Evolutionary conservation across 2,113 vertebrate species (phyloP).

Genomic region (Scopus umbretta): DNA sequence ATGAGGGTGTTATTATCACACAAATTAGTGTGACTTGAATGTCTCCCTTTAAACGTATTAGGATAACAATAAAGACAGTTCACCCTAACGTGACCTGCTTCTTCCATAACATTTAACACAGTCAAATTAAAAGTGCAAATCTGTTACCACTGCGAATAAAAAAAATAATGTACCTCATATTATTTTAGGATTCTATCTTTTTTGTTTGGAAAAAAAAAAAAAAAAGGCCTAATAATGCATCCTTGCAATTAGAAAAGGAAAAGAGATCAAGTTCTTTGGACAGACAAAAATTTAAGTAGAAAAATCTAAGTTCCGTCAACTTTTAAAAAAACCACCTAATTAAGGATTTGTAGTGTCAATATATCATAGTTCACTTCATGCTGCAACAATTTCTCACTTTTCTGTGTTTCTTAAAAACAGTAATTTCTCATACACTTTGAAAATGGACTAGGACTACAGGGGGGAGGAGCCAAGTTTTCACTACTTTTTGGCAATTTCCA

Average conservation of each 20-base stretch:
- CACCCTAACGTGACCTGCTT: conserved; percentile 22
- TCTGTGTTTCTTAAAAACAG: not conserved
- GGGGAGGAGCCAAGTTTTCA: not conserved
- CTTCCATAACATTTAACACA: conserved; percentile 62
- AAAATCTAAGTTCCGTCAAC: not conserved
- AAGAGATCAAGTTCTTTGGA: not conserved
- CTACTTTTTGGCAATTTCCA: not conserved
- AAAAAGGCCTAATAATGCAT: not conserved
- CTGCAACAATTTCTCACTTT: not conserved
- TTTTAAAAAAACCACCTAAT: conserved; percentile 11
- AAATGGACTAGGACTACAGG: not conserved
- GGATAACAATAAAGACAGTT: conserved; percentile 57
- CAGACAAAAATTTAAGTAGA: conserved; percentile 16
- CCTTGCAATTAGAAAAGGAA: not conserved
- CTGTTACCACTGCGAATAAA: conserved; percentile 39
- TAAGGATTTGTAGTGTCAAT: not conserved
- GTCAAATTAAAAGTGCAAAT: conserved; percentile 52
- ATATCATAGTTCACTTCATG: not conserved
- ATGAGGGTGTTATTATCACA: conserved; percentile 57
- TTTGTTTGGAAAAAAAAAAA: not conserved
- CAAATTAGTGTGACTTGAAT: conserved; percentile 42
- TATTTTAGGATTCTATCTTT: conserved; percentile 43
- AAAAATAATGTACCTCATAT: conserved; percentile 30
- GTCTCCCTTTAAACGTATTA: conserved; percentile 58
- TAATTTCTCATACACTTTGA: not conserved